A percentile compares a stretch with the other conserved stretches of the same genome.
These are phyloP conservation scores for Ciona savignyi DNA, from an alignment of 23 tunicate genomes.

Conservation along the genomic window DNA sequence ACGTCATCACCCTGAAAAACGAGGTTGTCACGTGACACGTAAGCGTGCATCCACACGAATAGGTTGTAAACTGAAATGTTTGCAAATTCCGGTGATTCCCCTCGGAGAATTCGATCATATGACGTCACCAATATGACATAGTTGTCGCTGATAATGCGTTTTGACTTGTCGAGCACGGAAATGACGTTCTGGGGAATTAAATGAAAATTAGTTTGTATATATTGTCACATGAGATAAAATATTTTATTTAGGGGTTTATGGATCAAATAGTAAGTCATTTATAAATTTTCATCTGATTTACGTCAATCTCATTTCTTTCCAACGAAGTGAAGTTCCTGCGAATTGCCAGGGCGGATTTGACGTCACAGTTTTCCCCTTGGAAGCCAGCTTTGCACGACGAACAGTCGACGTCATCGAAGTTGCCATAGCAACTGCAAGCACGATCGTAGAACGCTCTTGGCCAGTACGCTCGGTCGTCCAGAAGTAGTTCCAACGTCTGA, in stretches of 20 bases:
- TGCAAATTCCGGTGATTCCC: constrained; percentile 45
- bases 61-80: constrained; percentile 57
- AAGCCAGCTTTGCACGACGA: constrained; percentile 59
- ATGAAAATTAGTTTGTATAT: too few relatives aligned
- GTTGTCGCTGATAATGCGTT: constrained; percentile 57
- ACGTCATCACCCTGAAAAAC: constrained; percentile 11
- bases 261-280: too few relatives aligned
- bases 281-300: constrained; percentile 3
- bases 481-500: constrained; percentile 19
- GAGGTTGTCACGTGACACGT: constrained; percentile 54
- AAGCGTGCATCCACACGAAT: constrained; percentile 91
- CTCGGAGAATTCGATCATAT: constrained; percentile 51
- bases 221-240: too few relatives aligned
- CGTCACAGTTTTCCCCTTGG: constrained; percentile 36
- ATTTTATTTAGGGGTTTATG: background rate
- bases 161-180: constrained; percentile 37
- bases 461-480: constrained; percentile 74
- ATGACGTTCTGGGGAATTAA: constrained; percentile 40
- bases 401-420: constrained; percentile 78
- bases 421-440: constrained; percentile 58
- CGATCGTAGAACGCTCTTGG: constrained; percentile 67
- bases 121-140: constrained; percentile 60
- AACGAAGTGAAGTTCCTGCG: constrained; percentile 40
- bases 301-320: constrained; percentile 38
- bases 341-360: constrained; percentile 7